Percentiles rank a stretch among this genome's conserved stretches.
phyloP scores from a whole-genome alignment of 2,888 invertebrate genomes.

The Tetragnatha montana region DNA sequence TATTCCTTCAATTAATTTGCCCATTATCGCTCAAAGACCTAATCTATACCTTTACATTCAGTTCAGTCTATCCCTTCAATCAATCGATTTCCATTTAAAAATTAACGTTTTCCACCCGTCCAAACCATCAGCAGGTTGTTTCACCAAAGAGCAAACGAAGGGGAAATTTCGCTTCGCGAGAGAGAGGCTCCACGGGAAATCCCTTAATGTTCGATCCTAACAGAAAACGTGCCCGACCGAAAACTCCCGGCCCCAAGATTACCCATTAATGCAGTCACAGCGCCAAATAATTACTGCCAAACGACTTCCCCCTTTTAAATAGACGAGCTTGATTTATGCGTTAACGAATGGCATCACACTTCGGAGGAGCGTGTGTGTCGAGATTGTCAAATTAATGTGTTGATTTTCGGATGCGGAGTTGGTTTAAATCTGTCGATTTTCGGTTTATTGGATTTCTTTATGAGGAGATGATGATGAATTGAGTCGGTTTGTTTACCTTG shows the following conservation, averaged over 20 bases:
- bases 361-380: background rate
- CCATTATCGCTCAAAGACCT: background rate
- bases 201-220: background rate
- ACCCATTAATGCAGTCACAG: conserved; percentile 25
- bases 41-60: background rate
- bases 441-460: background rate
- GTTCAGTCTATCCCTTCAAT: conserved; percentile 1
- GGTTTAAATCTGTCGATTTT: background rate
- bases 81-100: conserved; percentile 17
- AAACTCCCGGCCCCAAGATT: conserved; percentile 18
- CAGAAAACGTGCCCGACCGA: background rate
- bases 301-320: conserved; percentile 35
- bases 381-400: conserved; percentile 5
- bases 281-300: conserved; percentile 23
- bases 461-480: background rate
- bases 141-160: background rate
- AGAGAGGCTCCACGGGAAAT: background rate
- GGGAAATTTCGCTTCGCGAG: conserved; percentile 13
- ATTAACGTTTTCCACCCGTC: background rate
- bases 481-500: background rate
- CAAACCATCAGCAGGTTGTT: background rate
- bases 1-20: too few relatives aligned
- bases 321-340: conserved; percentile 5
- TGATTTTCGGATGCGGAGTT: background rate
- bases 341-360: conserved; percentile 12